A percentile compares a stretch with the other conserved stretches of the same genome.
Evolutionary conservation across 2,797 vertebrate genomes (phyloP).

Genomic region (Danionella dracula): DNA sequence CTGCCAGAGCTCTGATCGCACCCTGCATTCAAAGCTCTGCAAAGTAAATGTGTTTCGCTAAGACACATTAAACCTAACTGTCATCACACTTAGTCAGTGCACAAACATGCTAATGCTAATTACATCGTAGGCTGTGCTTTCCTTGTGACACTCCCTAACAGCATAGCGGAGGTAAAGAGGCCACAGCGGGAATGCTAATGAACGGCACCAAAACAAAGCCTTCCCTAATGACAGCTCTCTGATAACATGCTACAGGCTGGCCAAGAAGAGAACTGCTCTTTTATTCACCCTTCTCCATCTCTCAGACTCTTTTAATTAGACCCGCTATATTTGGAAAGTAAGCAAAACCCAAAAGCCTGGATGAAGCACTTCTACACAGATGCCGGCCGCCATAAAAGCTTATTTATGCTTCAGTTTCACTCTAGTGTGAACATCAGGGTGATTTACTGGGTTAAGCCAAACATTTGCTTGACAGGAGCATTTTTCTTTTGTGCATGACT

Average conservation of each 20-base stretch:
- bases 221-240: conserved; percentile 51
- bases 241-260: conserved; percentile 40
- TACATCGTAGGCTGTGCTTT: conserved; percentile 34
- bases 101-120: conserved; percentile 46
- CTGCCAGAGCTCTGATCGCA: conserved; percentile 25
- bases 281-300: background rate
- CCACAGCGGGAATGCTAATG: conserved; percentile 69
- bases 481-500: conserved; percentile 19
- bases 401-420: conserved; percentile 4
- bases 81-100: conserved; percentile 38
- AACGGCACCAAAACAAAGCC: conserved; percentile 71
- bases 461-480: conserved; percentile 15
- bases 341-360: conserved; percentile 14
- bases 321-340: conserved; percentile 29
- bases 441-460: conserved; percentile 8
- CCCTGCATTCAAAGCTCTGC: conserved; percentile 18
- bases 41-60: conserved; percentile 32
- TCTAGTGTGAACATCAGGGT: conserved; percentile 18
- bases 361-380: conserved; percentile 13
- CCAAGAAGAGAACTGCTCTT: conserved; percentile 2
- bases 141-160: conserved; percentile 5
- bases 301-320: conserved; percentile 30
- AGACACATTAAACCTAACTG: conserved; percentile 38
- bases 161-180: conserved; percentile 54
- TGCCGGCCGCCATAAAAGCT: background rate